A percentile compares a stretch with the other conserved stretches of the same genome.
Evolutionary conservation across 2,113 vertebrate genomes (phyloP).

Genomic region (Lamprotornis superbus): DNA sequence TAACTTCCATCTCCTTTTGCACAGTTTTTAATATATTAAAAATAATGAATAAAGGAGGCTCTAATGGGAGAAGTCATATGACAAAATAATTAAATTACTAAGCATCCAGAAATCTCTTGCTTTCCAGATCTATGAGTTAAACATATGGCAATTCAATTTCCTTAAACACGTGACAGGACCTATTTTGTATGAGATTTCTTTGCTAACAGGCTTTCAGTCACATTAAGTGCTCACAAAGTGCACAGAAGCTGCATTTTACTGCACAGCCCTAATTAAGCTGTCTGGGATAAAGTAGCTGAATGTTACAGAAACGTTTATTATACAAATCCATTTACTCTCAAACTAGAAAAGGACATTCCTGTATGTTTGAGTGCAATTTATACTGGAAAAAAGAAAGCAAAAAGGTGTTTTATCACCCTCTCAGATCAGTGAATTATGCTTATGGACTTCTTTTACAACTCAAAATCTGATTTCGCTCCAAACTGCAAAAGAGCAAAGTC

Average conservation of each 20-base stretch:
- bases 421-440: constrained; percentile 65
- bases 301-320: constrained; percentile 74
- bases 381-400: constrained; percentile 33
- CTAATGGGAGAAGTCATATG: not conserved
- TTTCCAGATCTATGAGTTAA: constrained; percentile 42
- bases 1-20: not conserved
- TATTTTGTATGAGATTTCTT: constrained; percentile 61
- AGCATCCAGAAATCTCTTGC: constrained; percentile 27
- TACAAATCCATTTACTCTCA: constrained; percentile 67
- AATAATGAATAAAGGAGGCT: constrained; percentile 39
- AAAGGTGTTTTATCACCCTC: constrained; percentile 62
- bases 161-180: constrained; percentile 69
- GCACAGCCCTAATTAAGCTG: constrained; percentile 71
- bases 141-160: constrained; percentile 66
- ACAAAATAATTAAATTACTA: constrained; percentile 65
- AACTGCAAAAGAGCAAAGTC: constrained; percentile 24
- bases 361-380: constrained; percentile 55
- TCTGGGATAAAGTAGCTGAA: constrained; percentile 65
- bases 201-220: constrained; percentile 69
- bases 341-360: constrained; percentile 59
- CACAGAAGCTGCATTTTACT: constrained; percentile 71
- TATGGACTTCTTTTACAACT: constrained; percentile 36
- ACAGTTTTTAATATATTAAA: constrained; percentile 37
- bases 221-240: constrained; percentile 67
- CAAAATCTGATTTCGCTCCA: constrained; percentile 52